Evolutionary conservation across 2,113 vertebrate genomes (phyloP).

Genomic region (Ivindomyrus marchei): DNA sequence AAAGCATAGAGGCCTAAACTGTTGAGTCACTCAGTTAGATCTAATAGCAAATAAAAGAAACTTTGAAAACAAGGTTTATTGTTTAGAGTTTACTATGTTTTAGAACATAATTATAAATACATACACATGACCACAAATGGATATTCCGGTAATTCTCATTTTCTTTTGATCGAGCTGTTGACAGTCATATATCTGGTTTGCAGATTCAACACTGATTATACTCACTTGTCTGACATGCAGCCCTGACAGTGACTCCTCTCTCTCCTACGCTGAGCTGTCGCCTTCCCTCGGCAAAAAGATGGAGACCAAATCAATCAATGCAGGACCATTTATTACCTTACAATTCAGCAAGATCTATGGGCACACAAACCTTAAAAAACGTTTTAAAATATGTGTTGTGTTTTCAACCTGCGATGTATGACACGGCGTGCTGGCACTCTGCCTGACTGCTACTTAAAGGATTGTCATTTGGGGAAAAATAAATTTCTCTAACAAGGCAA

Average conservation of each 20-base stretch:
- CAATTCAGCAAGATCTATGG: constrained; percentile 50
- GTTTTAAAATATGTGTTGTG: constrained; percentile 66
- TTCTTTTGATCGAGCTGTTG: constrained; percentile 33
- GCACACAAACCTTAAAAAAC: constrained; percentile 57
- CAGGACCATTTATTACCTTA: constrained; percentile 58
- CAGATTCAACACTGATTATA: constrained; percentile 28
- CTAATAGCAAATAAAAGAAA: background rate
- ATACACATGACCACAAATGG: background rate
- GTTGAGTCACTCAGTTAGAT: background rate
- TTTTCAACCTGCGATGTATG: constrained; percentile 66
- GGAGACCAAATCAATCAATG: constrained; percentile 39
- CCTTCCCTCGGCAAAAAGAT: constrained; percentile 31
- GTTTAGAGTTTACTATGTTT: background rate
- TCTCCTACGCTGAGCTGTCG: constrained; percentile 21
- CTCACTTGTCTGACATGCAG: constrained; percentile 8
- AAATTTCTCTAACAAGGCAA: constrained; percentile 80
- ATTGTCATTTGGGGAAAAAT: constrained; percentile 81
- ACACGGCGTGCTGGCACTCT: constrained; percentile 67
- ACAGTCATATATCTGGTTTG: constrained; percentile 15
- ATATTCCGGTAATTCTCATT: constrained; percentile 26
- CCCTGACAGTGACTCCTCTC: constrained; percentile 19
- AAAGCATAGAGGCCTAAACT: background rate
- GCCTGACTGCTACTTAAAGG: constrained; percentile 78
- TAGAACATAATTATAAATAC: constrained; percentile 3
- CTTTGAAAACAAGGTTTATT: background rate